Percentiles rank a stretch among this genome's conserved stretches.
Evolutionary conservation across 2,888 invertebrate species (phyloP).

Genomic region (Xiphydria camelus): DNA sequence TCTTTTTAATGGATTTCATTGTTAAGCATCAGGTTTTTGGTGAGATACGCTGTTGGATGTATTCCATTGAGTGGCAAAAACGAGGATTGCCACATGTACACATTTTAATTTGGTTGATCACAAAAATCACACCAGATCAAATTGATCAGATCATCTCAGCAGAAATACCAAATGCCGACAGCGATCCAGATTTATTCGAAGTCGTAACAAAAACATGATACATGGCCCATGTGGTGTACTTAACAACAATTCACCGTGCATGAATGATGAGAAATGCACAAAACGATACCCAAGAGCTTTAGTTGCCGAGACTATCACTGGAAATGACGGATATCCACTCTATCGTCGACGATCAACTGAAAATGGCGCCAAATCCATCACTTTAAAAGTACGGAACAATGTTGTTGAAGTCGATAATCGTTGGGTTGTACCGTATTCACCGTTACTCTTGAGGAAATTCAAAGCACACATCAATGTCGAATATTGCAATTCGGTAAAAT

Average conservation of each 20-base stretch:
- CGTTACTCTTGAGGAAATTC: slow-evolving; percentile 30
- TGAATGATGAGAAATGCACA: slow-evolving; percentile 47
- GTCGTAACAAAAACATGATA: slow-evolving; percentile 50
- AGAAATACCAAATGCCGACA: slow-evolving; percentile 31
- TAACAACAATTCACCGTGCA: slow-evolving; percentile 51
- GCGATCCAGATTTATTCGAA: slow-evolving; percentile 28
- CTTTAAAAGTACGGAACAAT: neutral
- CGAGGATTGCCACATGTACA: slow-evolving; percentile 42
- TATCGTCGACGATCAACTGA: slow-evolving; percentile 28
- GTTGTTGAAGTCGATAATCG: slow-evolving; percentile 17
- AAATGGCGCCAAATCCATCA: slow-evolving; percentile 27
- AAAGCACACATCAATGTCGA: slow-evolving; percentile 53
- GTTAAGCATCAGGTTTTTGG: slow-evolving; percentile 34
- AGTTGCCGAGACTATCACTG: slow-evolving; percentile 24
- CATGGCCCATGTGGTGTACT: slow-evolving; percentile 55
- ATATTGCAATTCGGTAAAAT: slow-evolving; percentile 45
- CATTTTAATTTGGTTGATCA: slow-evolving; percentile 36
- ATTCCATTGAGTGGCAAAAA: slow-evolving; percentile 41
- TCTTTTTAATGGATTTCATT: slow-evolving; percentile 21
- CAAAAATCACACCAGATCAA: slow-evolving; percentile 15
- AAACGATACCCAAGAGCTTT: slow-evolving; percentile 30
- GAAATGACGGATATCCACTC: slow-evolving; percentile 24
- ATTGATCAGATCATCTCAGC: slow-evolving; percentile 25
- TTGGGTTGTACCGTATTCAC: slow-evolving; percentile 31
- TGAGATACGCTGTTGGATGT: slow-evolving; percentile 35